Evolutionary conservation across 2,888 invertebrate species (phyloP).

Genomic region (Aspidiotus rigidus): DNA sequence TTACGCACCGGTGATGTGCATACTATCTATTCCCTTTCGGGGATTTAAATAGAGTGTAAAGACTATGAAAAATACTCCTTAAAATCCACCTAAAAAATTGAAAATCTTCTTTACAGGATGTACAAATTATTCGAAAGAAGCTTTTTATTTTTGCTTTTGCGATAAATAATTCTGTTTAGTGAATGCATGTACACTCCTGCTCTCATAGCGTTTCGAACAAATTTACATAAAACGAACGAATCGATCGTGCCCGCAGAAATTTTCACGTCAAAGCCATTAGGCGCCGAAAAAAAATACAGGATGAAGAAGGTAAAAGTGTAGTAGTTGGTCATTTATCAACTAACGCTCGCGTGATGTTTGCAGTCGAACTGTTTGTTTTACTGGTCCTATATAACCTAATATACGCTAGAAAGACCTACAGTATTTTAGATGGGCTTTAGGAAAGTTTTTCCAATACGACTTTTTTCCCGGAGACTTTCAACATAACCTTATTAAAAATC

Average conservation of each 20-base stretch:
- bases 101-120: too few species aligned
- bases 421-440: slow-evolving; percentile 1
- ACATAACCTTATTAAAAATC: slow-evolving; percentile 26
- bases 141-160: too few species aligned
- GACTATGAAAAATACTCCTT: too few species aligned
- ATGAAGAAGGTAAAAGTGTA: slow-evolving; percentile 14
- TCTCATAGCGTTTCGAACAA: not conserved
- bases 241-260: slow-evolving; percentile 14
- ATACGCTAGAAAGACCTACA: too few species aligned
- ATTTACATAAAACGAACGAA: slow-evolving; percentile 21
- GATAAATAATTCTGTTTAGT: too few species aligned
- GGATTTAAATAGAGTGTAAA: too few species aligned
- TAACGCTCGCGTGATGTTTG: slow-evolving; percentile 23
- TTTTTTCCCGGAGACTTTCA: slow-evolving; percentile 14
- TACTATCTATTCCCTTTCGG: too few species aligned
- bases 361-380: slow-evolving; percentile 22
- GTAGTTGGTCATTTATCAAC: slow-evolving; percentile 23
- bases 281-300: not conserved
- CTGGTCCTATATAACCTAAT: slow-evolving; percentile 1
- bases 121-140: too few species aligned
- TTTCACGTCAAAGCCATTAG: slow-evolving; percentile 17
- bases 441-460: not conserved
- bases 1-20: too few species aligned
- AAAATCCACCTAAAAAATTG: too few species aligned
- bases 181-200: too few species aligned